Evolutionary conservation across 1,140 invertebrate species (phyloP).

Genomic region (Cyphomyrmex costatus): DNA sequence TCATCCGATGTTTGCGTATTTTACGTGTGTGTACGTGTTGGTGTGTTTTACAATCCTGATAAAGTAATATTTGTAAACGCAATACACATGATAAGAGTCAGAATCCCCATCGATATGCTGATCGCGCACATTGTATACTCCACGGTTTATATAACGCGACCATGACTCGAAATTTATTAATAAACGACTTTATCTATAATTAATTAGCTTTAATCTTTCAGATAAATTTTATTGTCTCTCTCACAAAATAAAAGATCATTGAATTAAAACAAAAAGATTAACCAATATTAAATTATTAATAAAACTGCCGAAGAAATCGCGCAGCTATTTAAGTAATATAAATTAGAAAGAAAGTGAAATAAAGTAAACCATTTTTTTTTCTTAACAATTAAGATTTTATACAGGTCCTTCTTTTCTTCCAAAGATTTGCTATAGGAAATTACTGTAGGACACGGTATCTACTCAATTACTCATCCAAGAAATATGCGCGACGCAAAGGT

Average conservation of each 20-base stretch:
- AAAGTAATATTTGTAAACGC: constrained; percentile 57
- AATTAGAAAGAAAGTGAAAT: constrained; percentile 9
- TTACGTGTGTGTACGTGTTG: background rate
- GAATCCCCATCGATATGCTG: constrained; percentile 12
- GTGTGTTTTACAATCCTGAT: constrained; percentile 58
- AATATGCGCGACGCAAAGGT: background rate
- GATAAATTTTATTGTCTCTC: background rate
- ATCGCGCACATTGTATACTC: background rate
- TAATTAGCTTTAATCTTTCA: background rate
- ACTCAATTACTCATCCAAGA: background rate
- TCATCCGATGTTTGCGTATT: constrained; percentile 54
- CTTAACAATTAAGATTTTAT: background rate
- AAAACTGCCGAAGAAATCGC: background rate
- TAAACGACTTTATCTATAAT: background rate
- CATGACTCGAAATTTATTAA: background rate
- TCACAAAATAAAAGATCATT: background rate
- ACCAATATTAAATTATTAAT: background rate
- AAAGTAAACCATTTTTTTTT: background rate
- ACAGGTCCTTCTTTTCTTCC: background rate
- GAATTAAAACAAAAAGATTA: background rate
- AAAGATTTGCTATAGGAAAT: background rate
- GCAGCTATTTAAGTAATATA: background rate
- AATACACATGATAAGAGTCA: constrained; percentile 42
- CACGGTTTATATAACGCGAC: background rate
- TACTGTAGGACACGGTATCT: background rate